Evolutionary conservation across 2,113 vertebrate genomes (phyloP).

Genomic region (Pampusana beccarii): DNA sequence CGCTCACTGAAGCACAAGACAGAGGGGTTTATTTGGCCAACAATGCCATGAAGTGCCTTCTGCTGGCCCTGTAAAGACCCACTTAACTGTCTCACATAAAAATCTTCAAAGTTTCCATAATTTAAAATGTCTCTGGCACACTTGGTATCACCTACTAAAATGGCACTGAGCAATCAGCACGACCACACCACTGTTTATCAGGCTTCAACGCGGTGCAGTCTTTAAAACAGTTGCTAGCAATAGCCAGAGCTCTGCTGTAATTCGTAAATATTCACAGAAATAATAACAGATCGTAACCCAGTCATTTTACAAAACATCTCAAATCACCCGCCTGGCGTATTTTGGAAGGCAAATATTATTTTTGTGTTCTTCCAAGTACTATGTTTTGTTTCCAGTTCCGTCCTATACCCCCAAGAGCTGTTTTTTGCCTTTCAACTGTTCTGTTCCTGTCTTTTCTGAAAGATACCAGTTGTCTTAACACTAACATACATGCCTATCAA

Average conservation of each 20-base stretch:
- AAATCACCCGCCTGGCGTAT: background rate
- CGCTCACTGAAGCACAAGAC: background rate
- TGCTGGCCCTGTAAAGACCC: background rate
- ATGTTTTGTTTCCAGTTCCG: background rate
- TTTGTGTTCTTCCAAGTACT: background rate
- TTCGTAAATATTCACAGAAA: background rate
- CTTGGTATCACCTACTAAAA: background rate
- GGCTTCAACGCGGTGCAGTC: background rate
- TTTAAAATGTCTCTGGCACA: background rate
- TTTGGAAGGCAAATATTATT: background rate
- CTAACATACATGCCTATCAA: background rate
- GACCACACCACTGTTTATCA: background rate
- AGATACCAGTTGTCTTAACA: background rate
- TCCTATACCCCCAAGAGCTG: background rate
- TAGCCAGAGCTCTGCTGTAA: background rate
- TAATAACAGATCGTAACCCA: no score
- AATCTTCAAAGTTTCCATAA: background rate
- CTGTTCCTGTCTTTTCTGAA: background rate
- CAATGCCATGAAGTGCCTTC: background rate
- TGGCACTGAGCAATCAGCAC: background rate
- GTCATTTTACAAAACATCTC: background rate
- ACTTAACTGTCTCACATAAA: background rate
- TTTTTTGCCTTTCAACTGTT: background rate
- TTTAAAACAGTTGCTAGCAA: background rate
- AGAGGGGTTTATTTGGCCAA: background rate